Conservation (phyloP, 2,797 vertebrate species). For the Threskiornis aethiopicus region DNA sequence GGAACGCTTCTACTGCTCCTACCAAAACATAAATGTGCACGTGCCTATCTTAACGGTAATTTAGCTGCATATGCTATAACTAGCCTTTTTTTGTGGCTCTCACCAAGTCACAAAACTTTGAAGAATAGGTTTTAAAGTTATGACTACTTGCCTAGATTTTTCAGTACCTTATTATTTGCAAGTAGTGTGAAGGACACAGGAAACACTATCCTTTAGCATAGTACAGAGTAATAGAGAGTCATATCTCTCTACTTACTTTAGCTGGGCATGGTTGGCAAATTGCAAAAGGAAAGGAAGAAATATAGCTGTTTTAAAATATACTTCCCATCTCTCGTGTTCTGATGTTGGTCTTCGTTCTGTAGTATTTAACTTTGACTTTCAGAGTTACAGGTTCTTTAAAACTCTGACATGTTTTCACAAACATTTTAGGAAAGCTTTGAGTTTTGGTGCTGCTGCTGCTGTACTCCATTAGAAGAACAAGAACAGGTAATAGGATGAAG, state of each 20-base stretch:
- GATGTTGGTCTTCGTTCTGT: neutral
- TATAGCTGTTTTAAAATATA: neutral
- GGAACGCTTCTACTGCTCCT: neutral
- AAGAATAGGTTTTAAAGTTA: neutral
- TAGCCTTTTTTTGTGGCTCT: neutral
- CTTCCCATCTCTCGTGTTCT: neutral
- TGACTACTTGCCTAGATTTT: neutral
- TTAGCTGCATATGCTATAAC: neutral
- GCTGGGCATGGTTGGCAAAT: neutral
- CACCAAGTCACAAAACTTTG: neutral
- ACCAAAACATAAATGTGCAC: neutral
- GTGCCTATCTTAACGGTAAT: neutral
- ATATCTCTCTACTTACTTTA: neutral
- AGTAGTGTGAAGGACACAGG: neutral
- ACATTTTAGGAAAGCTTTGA: neutral
- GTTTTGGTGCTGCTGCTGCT: neutral
- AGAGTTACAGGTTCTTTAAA: neutral
- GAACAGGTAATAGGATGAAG: neutral
- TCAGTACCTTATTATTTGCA: neutral
- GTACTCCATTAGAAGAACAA: neutral
- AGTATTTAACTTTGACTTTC: neutral
- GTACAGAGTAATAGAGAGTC: no score
- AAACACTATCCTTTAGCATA: neutral
- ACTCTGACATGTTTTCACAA: neutral
- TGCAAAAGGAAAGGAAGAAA: neutral